A percentile compares a stretch with the other conserved stretches of the same genome.
Evolutionary conservation across 2,888 invertebrate species (phyloP).

Genomic region (Capitulum mitella): DNA sequence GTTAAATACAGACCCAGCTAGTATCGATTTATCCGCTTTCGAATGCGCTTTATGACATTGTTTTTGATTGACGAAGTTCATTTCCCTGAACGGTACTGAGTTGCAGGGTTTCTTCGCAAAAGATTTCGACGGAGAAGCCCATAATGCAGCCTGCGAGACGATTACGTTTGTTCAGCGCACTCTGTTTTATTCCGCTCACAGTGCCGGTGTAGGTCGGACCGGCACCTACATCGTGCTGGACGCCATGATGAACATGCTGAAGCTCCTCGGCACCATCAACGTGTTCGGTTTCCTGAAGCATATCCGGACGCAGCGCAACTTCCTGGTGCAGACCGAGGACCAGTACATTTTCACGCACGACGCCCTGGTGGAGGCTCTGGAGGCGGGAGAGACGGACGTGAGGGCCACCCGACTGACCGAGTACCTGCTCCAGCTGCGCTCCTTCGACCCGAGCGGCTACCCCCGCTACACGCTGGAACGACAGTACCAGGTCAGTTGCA

Average conservation of each 20-base stretch:
- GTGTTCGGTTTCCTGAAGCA: conserved; percentile 89
- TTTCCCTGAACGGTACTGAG: no score
- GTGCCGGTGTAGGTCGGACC: conserved; percentile 92
- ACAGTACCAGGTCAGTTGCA: conserved; percentile 58
- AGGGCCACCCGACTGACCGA: conserved; percentile 48
- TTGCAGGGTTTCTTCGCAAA: no score
- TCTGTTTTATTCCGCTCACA: no score
- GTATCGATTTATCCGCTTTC: no score
- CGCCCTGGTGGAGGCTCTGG: conserved; percentile 84
- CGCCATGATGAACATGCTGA: conserved; percentile 87
- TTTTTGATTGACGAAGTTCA: no score
- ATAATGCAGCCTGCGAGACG: no score
- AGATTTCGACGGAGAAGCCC: no score
- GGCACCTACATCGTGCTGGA: conserved; percentile 95
- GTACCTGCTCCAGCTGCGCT: conserved; percentile 44
- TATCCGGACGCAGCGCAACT: conserved; percentile 89
- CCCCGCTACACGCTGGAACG: conserved; percentile 51
- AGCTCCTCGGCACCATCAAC: conserved; percentile 74
- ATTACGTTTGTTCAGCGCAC: no score
- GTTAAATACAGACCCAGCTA: no score
- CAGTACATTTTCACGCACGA: conserved; percentile 98
- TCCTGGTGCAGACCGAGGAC: conserved; percentile 96
- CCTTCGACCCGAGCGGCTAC: conserved; percentile 33
- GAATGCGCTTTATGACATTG: no score
- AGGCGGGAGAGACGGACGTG: conserved; percentile 78